Evolutionary conservation across 2,113 vertebrate genomes (phyloP).

Genomic region (Elephas maximus): DNA sequence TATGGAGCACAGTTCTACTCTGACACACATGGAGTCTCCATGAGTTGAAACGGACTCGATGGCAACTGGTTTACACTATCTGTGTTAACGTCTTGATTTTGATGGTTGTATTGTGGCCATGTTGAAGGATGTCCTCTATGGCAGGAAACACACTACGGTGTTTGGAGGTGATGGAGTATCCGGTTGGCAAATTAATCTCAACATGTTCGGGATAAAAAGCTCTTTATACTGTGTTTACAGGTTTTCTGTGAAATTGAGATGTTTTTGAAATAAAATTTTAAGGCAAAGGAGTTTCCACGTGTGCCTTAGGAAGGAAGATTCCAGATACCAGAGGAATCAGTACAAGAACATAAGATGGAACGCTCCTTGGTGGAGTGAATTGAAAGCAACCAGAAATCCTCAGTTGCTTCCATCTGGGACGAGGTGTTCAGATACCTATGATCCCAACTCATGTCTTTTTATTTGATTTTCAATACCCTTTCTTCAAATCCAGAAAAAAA

Average conservation of each 20-base stretch:
- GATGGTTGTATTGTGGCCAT: neutral
- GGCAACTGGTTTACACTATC: neutral
- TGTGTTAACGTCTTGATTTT: neutral
- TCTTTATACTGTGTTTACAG: neutral
- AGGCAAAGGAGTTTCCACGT: neutral
- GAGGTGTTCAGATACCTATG: neutral
- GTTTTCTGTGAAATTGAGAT: neutral
- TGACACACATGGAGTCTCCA: neutral
- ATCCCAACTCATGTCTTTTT: neutral
- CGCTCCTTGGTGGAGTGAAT: neutral
- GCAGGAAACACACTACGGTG: neutral
- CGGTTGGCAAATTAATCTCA: neutral
- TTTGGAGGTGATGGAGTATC: neutral
- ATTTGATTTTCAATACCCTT: neutral
- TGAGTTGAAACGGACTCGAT: neutral
- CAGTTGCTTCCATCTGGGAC: neutral
- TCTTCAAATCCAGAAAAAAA: slow-evolving; percentile 42
- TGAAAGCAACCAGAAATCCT: neutral
- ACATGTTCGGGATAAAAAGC: neutral
- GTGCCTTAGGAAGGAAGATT: neutral
- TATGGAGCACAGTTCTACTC: neutral
- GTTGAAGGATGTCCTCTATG: neutral
- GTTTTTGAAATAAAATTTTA: slow-evolving; percentile 12
- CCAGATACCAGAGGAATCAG: neutral
- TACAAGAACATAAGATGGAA: fast-evolving